Evolutionary conservation across 2,797 vertebrate species (phyloP), one percentile per base, ranked within the genome.

Genomic region (Kryptopterus vitreolus): DNA sequence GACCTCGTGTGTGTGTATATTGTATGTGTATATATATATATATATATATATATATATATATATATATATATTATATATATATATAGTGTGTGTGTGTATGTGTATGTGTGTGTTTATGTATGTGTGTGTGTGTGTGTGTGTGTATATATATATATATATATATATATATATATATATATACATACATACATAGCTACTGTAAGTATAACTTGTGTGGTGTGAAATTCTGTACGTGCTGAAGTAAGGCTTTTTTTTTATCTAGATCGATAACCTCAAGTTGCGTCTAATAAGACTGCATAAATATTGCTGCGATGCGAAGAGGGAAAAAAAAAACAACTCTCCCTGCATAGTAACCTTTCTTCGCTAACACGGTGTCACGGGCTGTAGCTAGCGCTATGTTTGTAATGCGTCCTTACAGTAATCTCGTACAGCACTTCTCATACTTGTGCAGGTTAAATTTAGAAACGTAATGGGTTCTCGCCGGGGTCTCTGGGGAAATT

Each of bases 151-250:
- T 38, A 38, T 38, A 38, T 38, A 38, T 38, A 12, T 29, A 31
- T 52, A 77, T 24, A 24, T 1, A 58, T 12, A 58, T 20, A 53
- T 53, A 53, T 20, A 53, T 9, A 59, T 31, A 9, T 2, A 58
- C 12, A 50, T 59, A 24, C 50, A 31, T 26, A 29, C 22, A 46
- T 59, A 59, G 55, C 50, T 20, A 48, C 31, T 29, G 53, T 22
- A 68, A 48, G 62, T 33, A 48, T 48, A 46, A 24, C 55, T 69
- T 69, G 53, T 53, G 65, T 58, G 29, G 73, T 62, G 22, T 58
- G 22, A 82, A 82, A 55, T 65, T 22, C 35, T 43, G 53, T n/a
- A n/a, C n/a, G n/a, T 52, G 15, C 13, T 77, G 38, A 43, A 43
- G 38, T 43, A 43, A 7, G 65, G 58, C 53, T 11, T 65, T 24